These are phyloP conservation scores for Trididemnum clinides DNA, from an alignment of 23 tunicate species.

Conservation along the genomic window DNA sequence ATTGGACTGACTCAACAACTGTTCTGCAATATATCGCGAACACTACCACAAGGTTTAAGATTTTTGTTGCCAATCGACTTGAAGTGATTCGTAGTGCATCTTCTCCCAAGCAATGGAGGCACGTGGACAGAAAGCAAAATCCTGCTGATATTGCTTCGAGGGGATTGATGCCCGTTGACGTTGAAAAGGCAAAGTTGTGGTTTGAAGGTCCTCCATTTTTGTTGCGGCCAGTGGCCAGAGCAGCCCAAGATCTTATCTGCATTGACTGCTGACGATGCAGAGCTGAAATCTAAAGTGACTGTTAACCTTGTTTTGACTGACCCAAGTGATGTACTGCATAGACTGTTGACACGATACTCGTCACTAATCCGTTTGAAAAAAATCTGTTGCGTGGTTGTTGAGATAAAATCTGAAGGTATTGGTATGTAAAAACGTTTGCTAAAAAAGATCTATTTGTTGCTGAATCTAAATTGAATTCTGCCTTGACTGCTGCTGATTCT, in stretches of 20 bases:
- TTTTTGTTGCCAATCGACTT: conserved; percentile 40
- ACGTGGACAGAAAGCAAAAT: conserved; percentile 6
- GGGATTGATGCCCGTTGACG: conserved; percentile 21
- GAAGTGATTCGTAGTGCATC: neutral
- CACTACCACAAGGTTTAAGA: conserved; percentile 5
- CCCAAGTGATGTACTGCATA: neutral
- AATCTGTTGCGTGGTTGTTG: neutral
- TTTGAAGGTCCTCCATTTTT: conserved; percentile 36
- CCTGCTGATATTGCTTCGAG: conserved; percentile 53
- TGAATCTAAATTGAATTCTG: neutral
- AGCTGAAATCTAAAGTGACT: neutral
- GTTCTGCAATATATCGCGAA: conserved; percentile 38
- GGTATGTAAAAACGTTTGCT: neutral
- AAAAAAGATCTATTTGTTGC: neutral
- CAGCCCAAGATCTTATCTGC: neutral
- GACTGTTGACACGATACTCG: neutral
- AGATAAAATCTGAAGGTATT: neutral
- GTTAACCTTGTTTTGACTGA: neutral
- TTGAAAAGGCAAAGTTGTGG: conserved; percentile 20
- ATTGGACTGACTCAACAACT: conserved; percentile 48
- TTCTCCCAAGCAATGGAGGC: conserved; percentile 12
- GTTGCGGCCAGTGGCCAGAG: conserved; percentile 1
- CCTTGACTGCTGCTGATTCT: neutral
- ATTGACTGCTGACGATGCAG: neutral
- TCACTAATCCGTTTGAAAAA: neutral